Evolutionary conservation across 2,113 vertebrate species (phyloP).

Genomic region (Heterocephalus glaber): DNA sequence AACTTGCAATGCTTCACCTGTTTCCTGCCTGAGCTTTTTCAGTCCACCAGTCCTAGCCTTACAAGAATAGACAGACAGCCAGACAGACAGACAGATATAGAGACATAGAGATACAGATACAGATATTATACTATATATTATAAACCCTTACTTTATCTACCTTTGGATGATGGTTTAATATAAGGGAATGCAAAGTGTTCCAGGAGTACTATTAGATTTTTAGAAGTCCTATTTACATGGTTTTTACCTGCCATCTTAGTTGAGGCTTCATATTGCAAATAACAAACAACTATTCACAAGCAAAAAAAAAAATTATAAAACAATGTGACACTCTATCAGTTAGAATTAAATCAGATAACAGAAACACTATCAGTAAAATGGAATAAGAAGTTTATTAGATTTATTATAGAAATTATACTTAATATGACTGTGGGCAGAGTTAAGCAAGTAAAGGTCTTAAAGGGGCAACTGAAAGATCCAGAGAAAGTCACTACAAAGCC

Average conservation of each 20-base stretch:
- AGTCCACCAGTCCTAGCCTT: not conserved
- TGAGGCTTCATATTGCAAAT: not conserved
- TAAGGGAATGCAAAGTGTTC: not conserved
- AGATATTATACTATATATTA: not conserved
- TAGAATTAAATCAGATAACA: conserved; percentile 7
- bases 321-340: not conserved
- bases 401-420: conserved; percentile 27
- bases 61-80: not conserved
- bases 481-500: not conserved
- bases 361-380: not conserved
- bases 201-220: not conserved
- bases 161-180: not conserved
- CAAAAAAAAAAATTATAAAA: not conserved
- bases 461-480: not conserved
- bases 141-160: not conserved
- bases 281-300: not conserved
- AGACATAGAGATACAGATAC: not conserved
- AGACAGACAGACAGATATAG: not conserved
- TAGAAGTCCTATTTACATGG: not conserved
- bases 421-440: not conserved
- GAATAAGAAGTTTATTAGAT: not conserved
- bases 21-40: not conserved
- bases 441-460: not conserved
- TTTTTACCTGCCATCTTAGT: not conserved
- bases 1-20: not conserved